phyloP scores from a whole-genome alignment of 2,888 invertebrate species.

The Hyposoter dolosus region DNA sequence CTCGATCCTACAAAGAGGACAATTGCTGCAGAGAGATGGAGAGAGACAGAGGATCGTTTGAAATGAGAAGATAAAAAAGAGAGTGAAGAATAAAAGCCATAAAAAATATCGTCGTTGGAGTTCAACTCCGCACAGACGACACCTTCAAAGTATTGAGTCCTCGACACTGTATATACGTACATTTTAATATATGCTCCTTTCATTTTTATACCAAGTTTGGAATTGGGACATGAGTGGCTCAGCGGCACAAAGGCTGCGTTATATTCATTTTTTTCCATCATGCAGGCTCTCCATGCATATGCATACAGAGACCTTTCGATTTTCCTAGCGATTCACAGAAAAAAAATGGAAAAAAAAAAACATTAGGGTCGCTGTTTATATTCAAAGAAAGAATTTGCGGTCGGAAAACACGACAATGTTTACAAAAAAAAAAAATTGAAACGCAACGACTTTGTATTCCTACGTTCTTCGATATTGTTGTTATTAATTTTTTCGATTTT shows the following conservation, averaged over 20 bases:
- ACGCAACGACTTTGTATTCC: neutral
- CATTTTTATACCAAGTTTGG: slow-evolving; percentile 20
- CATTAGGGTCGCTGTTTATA: neutral
- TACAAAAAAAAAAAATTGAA: neutral
- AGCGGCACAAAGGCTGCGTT: slow-evolving; percentile 22
- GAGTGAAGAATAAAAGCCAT: neutral
- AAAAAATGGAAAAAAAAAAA: neutral
- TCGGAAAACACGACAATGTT: neutral
- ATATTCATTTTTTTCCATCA: slow-evolving; percentile 3
- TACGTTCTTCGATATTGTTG: neutral
- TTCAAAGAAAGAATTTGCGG: neutral
- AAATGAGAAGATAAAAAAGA: slow-evolving; percentile 25
- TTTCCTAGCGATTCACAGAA: neutral
- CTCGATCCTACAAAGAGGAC: slow-evolving; percentile 11
- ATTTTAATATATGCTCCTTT: slow-evolving; percentile 31
- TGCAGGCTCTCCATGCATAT: neutral
- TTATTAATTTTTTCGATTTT: neutral
- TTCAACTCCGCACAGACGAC: slow-evolving; percentile 1
- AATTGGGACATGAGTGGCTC: slow-evolving; percentile 27
- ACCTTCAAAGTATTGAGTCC: neutral
- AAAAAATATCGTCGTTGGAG: neutral
- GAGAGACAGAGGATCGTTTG: neutral
- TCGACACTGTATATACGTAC: neutral
- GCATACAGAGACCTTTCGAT: neutral
- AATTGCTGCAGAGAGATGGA: slow-evolving; percentile 4